Percentiles rank a stretch among this genome's conserved stretches.
phyloP scores from a whole-genome alignment of 2,888 invertebrate species.

The Ellobium chinense region DNA sequence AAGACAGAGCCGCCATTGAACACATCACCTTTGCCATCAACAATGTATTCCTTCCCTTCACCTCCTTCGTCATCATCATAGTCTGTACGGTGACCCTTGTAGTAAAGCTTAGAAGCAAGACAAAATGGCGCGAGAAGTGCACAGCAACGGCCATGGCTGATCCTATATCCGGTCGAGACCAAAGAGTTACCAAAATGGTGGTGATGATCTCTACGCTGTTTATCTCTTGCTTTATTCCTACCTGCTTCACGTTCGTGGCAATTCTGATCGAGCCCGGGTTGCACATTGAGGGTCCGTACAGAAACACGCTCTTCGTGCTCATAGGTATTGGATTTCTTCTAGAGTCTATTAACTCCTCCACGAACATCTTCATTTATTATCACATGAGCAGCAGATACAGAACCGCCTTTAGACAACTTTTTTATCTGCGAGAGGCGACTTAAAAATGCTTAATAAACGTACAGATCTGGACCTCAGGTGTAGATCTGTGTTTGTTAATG shows the following conservation, averaged over 20 bases:
- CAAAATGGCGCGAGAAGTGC: background rate
- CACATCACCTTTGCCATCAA: background rate
- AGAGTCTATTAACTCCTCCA: background rate
- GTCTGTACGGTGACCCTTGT: background rate
- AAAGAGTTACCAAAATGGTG: background rate
- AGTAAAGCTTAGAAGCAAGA: background rate
- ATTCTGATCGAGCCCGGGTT: background rate
- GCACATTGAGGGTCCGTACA: background rate
- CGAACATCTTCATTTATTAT: background rate
- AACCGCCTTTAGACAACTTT: background rate
- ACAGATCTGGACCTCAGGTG: too few species aligned
- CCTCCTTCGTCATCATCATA: background rate
- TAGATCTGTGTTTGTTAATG: too few species aligned
- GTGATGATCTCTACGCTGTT: background rate
- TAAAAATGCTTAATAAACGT: too few species aligned
- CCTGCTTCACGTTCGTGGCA: background rate
- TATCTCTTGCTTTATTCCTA: background rate
- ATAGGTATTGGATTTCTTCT: background rate
- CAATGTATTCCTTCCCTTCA: background rate
- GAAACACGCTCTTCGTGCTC: background rate
- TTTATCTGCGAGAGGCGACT: too few species aligned
- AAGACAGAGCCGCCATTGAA: background rate
- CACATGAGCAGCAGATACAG: background rate
- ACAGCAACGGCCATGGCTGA: background rate
- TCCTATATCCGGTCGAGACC: background rate